Percentiles rank a stretch among this genome's conserved stretches.
Evolutionary conservation across 2,113 vertebrate genomes (phyloP).

Genomic region (Datnioides undecimradiatus): DNA sequence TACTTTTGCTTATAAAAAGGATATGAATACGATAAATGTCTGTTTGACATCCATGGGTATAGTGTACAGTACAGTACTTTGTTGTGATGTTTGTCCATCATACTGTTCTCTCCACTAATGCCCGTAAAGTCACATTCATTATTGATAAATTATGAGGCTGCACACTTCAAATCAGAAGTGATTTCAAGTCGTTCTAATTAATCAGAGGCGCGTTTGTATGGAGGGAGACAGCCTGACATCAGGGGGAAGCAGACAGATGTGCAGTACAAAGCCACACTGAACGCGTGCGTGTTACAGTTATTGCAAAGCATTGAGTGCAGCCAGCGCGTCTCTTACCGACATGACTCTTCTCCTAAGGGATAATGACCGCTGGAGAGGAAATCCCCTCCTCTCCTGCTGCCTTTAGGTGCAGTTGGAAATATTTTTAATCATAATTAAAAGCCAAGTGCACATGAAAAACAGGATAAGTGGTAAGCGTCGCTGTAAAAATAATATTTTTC

Average conservation of each 20-base stretch:
- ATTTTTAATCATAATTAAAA: slow-evolving; percentile 1
- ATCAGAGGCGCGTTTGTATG: slow-evolving; percentile 23
- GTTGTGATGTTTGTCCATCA: slow-evolving; percentile 3
- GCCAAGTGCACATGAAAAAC: background rate
- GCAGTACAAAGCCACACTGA: slow-evolving; percentile 12
- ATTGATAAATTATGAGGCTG: slow-evolving; percentile 10
- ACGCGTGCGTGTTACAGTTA: slow-evolving; percentile 23
- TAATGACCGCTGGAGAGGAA: slow-evolving; percentile 44
- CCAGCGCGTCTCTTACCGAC: slow-evolving; percentile 13
- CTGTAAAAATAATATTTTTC: background rate
- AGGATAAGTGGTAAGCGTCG: background rate
- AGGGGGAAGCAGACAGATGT: slow-evolving; percentile 22
- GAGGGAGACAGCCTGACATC: slow-evolving; percentile 17
- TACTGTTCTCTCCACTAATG: background rate
- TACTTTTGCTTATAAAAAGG: too few species aligned
- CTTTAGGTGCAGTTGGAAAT: slow-evolving; percentile 37
- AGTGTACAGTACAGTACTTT: too few species aligned
- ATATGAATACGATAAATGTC: too few species aligned
- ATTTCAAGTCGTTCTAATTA: slow-evolving; percentile 27
- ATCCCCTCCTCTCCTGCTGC: slow-evolving; percentile 56
- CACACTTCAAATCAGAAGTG: slow-evolving; percentile 20
- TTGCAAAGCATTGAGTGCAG: slow-evolving; percentile 48
- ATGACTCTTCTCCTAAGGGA: slow-evolving; percentile 11
- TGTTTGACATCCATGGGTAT: too few species aligned
- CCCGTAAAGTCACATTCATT: background rate